phyloP scores from a whole-genome alignment of 2,797 vertebrate species.

The Bufotes viridis region DNA sequence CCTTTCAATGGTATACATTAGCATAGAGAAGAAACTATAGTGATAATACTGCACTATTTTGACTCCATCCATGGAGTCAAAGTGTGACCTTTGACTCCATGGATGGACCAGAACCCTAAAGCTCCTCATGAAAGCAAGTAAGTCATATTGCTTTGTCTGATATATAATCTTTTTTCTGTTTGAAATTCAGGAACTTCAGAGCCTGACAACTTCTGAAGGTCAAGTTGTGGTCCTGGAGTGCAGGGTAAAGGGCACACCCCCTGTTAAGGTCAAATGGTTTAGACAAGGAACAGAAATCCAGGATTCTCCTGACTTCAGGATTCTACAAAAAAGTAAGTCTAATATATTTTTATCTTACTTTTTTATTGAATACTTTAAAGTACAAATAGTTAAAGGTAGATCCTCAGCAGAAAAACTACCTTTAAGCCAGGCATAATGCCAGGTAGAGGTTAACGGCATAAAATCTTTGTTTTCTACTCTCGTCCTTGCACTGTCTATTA shows the following conservation, averaged over 20 bases:
- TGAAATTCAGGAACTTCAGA: conserved; percentile 84
- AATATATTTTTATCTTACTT: too few relatives aligned
- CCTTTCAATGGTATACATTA: neutral
- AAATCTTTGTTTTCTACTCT: too few relatives aligned
- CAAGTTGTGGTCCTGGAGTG: conserved; percentile 95
- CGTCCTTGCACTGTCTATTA: too few relatives aligned
- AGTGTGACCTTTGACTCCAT: neutral
- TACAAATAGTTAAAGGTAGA: too few relatives aligned
- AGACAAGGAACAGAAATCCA: conserved; percentile 90
- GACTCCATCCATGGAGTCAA: neutral
- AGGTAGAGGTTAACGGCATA: too few relatives aligned
- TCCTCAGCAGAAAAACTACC: too few relatives aligned
- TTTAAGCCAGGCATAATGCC: too few relatives aligned
- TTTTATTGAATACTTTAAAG: too few relatives aligned
- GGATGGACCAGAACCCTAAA: neutral
- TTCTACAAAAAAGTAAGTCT: conserved; percentile 95
- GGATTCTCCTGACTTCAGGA: conserved; percentile 95
- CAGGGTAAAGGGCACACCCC: conserved; percentile 85
- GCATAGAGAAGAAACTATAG: neutral
- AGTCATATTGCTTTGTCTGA: conserved; percentile 3
- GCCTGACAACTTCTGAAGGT: conserved; percentile 85
- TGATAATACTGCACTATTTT: neutral
- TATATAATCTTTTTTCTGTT: conserved; percentile 19
- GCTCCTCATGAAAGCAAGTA: neutral
- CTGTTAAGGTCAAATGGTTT: conserved; percentile 88